Base-by-base conservation (phyloP, 2,113 vertebrate genomes). In the Cyanoderma ruficeps region DNA sequence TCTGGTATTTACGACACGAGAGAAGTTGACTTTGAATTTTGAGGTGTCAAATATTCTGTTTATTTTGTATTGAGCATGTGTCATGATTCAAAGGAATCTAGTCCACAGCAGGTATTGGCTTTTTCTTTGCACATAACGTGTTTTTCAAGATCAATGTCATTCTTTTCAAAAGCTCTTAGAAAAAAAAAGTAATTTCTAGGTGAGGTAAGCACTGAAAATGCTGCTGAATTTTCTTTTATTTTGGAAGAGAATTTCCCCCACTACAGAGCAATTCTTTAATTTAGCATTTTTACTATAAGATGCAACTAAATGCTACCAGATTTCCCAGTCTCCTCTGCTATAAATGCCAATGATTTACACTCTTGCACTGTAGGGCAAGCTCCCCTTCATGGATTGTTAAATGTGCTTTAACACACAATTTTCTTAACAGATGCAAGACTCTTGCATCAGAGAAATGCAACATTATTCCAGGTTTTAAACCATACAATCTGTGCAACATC, bases 111-210 rank as follows among this genome's bases (percentile, higher is more conserved):
- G 7, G 18, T 27, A 44, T 18, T 12, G 52, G 37, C 27, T 33
- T 37, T 44, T 35, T 60, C 14, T 74, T 16, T 56, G 46, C 44
- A 85, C 12, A 55, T 8, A 70, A 69, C 2, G 12, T 13, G 16
- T 3, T 35, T 71, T 20, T n/a, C 16, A 49, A 81, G 11, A 11
- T 39, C 24, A n/a, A n/a, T 1, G 5, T 3, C 0, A 25, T 39
- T 65, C 79, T 81, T 46, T 64, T 24, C 6, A 76, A 83, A 76
- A 47, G 24, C 3, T 33, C 20, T 44, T 37, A 23, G 7, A 22
- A 47, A 49, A 41, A 35, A n/a, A 11, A 61, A n/a, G 2, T 55
- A 7, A 61, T 49, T 77, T 63, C 33, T 31, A 46, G 4, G 12
- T n/a, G 23, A 82, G 3, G 0, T 8, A 82, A 72, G 46, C 21